A percentile compares a stretch with the other conserved stretches of the same genome.
These are phyloP conservation scores for Hemibagrus guttatus DNA, from an alignment of 2,797 vertebrate species.

Conservation along the genomic window DNA sequence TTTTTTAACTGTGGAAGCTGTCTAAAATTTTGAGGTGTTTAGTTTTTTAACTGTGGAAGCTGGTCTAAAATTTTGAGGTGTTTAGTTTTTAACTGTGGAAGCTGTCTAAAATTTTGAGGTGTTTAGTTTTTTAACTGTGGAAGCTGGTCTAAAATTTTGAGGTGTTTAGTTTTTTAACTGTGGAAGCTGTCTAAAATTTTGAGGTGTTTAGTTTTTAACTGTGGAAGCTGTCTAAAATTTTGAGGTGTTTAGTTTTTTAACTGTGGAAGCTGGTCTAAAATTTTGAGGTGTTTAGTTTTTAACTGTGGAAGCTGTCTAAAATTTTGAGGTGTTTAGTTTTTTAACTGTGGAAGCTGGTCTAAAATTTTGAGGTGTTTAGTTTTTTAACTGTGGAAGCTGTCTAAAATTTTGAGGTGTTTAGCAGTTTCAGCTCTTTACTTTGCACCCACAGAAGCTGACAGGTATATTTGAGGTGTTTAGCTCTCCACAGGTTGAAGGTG, in stretches of 20 bases:
- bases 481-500: too few relatives aligned
- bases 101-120: neutral
- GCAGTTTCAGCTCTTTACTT: too few relatives aligned
- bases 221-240: neutral
- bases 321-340: neutral
- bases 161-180: slow-evolving; percentile 78
- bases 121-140: too few relatives aligned
- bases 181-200: slow-evolving; percentile 99
- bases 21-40: too few relatives aligned
- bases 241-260: slow-evolving; percentile 63
- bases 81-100: neutral
- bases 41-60: too few relatives aligned
- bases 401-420: too few relatives aligned
- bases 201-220: slow-evolving; percentile 60
- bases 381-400: too few relatives aligned
- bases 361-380: too few relatives aligned
- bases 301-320: neutral
- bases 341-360: too few relatives aligned
- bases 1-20: too few relatives aligned
- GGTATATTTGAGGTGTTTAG: too few relatives aligned
- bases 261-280: slow-evolving; percentile 99
- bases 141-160: neutral
- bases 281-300: slow-evolving; percentile 76
- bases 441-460: too few relatives aligned
- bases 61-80: neutral